Evolutionary conservation across 2,888 invertebrate genomes (phyloP).

Genomic region (Platypus cylindrus): DNA sequence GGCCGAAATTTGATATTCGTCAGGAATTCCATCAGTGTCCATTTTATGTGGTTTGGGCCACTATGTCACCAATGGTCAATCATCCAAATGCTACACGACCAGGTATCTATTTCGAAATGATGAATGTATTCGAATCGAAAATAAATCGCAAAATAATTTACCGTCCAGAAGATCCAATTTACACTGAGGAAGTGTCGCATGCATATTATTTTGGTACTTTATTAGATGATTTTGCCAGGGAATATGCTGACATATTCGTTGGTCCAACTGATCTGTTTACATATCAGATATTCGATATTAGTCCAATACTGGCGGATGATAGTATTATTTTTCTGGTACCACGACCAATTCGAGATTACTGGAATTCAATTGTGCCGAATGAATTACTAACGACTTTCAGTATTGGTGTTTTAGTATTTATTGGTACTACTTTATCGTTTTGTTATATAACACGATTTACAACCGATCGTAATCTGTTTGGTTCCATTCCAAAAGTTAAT

Average conservation of each 20-base stretch:
- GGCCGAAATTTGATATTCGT: constrained; percentile 2
- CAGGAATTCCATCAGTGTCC: constrained; percentile 4
- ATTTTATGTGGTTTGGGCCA: constrained; percentile 6
- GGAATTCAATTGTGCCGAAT: constrained; percentile 2
- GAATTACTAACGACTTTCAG: background rate
- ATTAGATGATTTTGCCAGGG: constrained; percentile 5
- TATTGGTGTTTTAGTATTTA: background rate
- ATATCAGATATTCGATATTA: constrained; percentile 4
- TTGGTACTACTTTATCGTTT: background rate
- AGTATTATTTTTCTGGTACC: constrained; percentile 5
- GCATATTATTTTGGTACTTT: constrained; percentile 6
- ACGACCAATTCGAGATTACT: background rate
- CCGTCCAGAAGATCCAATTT: constrained; percentile 7
- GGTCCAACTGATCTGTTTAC: constrained; percentile 6
- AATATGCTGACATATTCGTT: constrained; percentile 8
- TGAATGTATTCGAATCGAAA: constrained; percentile 4
- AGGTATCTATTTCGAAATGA: constrained; percentile 6
- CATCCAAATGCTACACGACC: background rate
- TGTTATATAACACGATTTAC: constrained; percentile 5
- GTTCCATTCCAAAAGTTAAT: constrained; percentile 4
- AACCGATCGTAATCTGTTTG: constrained; percentile 3
- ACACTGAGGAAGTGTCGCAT: constrained; percentile 8
- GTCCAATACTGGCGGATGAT: constrained; percentile 5
- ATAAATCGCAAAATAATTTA: constrained; percentile 5
- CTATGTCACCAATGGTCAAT: constrained; percentile 8